Conservation (phyloP, 2,797 vertebrate species). For the Remorina albescens region DNA sequence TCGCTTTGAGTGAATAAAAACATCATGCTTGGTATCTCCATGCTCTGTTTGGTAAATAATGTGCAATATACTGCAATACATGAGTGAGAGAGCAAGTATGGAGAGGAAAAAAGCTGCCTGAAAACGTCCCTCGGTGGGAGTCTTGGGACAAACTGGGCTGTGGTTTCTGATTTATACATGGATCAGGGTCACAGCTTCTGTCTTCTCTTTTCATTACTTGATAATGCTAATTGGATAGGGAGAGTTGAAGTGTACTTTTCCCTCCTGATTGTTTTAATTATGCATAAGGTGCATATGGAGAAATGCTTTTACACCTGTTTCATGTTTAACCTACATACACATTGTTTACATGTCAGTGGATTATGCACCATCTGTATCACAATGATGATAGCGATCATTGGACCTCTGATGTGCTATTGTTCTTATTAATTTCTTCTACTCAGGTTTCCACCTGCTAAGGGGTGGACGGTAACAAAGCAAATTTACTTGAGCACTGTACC, state of each 20-base stretch:
- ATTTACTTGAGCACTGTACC: too few relatives aligned
- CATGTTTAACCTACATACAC: not conserved
- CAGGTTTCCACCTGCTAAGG: too few relatives aligned
- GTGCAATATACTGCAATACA: slow-evolving; percentile 42
- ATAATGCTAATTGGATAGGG: slow-evolving; percentile 66
- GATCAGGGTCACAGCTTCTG: slow-evolving; percentile 45
- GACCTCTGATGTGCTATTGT: too few relatives aligned
- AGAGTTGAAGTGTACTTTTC: slow-evolving; percentile 21
- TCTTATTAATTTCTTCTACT: too few relatives aligned
- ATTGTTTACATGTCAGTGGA: too few relatives aligned
- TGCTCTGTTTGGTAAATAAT: slow-evolving; percentile 74
- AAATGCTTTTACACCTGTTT: slow-evolving; percentile 5
- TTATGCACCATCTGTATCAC: too few relatives aligned
- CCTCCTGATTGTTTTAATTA: slow-evolving; percentile 47
- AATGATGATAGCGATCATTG: too few relatives aligned
- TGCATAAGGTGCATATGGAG: slow-evolving; percentile 31
- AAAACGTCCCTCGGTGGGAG: slow-evolving; percentile 56
- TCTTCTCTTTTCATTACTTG: slow-evolving; percentile 66
- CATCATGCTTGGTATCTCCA: slow-evolving; percentile 76
- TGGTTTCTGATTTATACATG: slow-evolving; percentile 64
- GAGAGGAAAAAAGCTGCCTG: slow-evolving; percentile 47
- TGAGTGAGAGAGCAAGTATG: not conserved
- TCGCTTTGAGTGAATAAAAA: slow-evolving; percentile 86
- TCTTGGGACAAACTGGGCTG: slow-evolving; percentile 33
- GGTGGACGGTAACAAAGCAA: too few relatives aligned